Percentiles rank a stretch among this genome's conserved stretches.
Evolutionary conservation across 1,140 invertebrate species (phyloP).

Genomic region (Cotesia glomerata): DNA sequence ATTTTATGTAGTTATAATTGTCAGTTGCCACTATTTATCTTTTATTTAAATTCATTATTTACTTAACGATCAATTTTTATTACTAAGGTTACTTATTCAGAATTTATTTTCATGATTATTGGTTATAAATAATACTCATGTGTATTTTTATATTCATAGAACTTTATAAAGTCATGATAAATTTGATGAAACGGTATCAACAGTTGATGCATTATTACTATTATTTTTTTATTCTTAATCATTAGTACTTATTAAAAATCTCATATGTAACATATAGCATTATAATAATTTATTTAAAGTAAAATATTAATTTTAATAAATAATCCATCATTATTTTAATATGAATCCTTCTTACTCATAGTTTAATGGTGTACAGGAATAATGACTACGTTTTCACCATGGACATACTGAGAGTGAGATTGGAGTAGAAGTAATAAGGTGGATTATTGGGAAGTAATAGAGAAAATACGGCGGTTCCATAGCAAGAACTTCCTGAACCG

Average conservation of each 20-base stretch:
- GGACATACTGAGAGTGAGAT: conserved; percentile 60
- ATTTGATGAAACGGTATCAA: too few relatives aligned
- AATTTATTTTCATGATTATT: too few relatives aligned
- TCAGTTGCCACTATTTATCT: too few relatives aligned
- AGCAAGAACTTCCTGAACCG: conserved; percentile 46
- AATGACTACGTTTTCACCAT: conserved; percentile 59
- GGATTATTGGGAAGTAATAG: conserved; percentile 53
- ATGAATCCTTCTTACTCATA: conserved; percentile 51
- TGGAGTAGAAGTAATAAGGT: conserved; percentile 58
- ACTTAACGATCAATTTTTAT: conserved; percentile 19
- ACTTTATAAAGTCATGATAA: too few relatives aligned
- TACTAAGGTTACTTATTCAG: neutral
- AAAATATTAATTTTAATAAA: neutral
- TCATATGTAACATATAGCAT: too few relatives aligned
- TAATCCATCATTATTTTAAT: conserved; percentile 38
- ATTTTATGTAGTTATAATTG: neutral
- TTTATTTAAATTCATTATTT: neutral
- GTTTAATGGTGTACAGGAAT: conserved; percentile 59
- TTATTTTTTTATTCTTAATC: too few relatives aligned
- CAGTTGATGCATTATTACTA: too few relatives aligned
- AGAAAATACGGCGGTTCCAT: conserved; percentile 46
- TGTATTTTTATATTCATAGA: too few relatives aligned
- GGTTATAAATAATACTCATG: too few relatives aligned
- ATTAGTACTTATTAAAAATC: too few relatives aligned
- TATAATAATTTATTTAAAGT: too few relatives aligned